Evolutionary conservation across 1,140 invertebrate species (phyloP).

Genomic region (Oryctes rhinoceros): DNA sequence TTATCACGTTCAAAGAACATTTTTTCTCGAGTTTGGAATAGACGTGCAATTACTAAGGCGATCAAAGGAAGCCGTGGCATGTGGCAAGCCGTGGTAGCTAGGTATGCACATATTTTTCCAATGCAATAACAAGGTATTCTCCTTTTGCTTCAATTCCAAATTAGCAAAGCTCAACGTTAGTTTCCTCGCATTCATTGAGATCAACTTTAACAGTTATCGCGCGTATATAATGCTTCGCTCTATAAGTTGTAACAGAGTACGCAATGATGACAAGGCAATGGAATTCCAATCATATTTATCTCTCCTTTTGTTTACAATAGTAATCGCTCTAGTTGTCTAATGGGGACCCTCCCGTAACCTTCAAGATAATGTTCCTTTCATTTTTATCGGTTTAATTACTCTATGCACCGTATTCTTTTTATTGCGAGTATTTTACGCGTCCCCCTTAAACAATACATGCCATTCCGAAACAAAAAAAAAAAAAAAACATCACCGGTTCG

Average conservation of each 20-base stretch:
- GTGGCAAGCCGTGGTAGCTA: too few relatives aligned
- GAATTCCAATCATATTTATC: slow-evolving; percentile 16
- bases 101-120: too few relatives aligned
- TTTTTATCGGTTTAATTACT: slow-evolving; percentile 2
- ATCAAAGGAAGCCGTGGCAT: too few relatives aligned
- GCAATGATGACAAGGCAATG: slow-evolving; percentile 12
- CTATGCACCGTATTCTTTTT: neutral
- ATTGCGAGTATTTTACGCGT: neutral
- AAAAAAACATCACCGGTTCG: neutral
- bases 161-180: neutral
- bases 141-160: neutral
- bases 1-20: too few relatives aligned
- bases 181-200: neutral
- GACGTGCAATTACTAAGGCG: too few relatives aligned
- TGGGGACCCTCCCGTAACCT: neutral
- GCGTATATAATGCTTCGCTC: neutral
- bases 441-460: neutral
- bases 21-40: too few relatives aligned
- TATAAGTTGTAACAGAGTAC: neutral
- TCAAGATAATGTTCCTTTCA: slow-evolving; percentile 11
- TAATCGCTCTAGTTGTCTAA: slow-evolving; percentile 24
- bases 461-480: neutral
- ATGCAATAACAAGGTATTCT: neutral
- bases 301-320: slow-evolving; percentile 16
- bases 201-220: neutral